Evolutionary conservation across 2,113 vertebrate genomes (phyloP).

Genomic region (Balaeniceps rex): DNA sequence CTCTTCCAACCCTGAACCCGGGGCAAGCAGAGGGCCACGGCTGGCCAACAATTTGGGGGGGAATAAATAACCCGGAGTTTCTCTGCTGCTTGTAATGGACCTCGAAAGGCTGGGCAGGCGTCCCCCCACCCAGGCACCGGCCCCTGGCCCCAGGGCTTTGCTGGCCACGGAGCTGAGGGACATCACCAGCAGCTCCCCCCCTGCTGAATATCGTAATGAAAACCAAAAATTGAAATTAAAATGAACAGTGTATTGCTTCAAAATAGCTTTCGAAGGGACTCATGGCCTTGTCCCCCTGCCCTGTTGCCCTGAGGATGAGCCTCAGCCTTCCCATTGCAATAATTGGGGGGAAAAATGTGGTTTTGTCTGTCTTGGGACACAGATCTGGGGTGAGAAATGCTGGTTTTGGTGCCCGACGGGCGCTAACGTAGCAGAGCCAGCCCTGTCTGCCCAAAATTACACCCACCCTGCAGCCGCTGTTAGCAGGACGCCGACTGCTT

Average conservation of each 20-base stretch:
- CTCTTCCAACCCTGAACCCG: slow-evolving; percentile 68
- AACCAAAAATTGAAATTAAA: neutral
- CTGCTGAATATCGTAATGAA: neutral
- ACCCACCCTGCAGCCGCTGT: neutral
- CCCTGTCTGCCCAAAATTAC: neutral
- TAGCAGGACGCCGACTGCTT: neutral
- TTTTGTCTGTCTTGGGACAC: no score
- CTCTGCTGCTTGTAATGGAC: neutral
- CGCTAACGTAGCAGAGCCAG: neutral
- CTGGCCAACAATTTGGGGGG: accelerated
- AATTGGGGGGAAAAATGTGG: accelerated
- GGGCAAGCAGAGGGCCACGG: neutral
- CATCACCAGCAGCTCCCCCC: slow-evolving; percentile 72
- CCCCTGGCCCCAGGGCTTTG: neutral
- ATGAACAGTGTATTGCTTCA: neutral
- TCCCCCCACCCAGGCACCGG: accelerated
- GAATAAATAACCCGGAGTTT: neutral
- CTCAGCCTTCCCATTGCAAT: neutral
- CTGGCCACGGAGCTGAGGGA: slow-evolving; percentile 75
- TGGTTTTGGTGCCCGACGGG: neutral
- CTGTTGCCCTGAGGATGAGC: neutral
- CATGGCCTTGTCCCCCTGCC: neutral
- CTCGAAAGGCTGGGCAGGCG: neutral
- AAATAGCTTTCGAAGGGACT: neutral
- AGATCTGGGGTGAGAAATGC: neutral